Base-by-base conservation (phyloP, 2,113 vertebrate genomes). In the Vireo altiloquus region DNA sequence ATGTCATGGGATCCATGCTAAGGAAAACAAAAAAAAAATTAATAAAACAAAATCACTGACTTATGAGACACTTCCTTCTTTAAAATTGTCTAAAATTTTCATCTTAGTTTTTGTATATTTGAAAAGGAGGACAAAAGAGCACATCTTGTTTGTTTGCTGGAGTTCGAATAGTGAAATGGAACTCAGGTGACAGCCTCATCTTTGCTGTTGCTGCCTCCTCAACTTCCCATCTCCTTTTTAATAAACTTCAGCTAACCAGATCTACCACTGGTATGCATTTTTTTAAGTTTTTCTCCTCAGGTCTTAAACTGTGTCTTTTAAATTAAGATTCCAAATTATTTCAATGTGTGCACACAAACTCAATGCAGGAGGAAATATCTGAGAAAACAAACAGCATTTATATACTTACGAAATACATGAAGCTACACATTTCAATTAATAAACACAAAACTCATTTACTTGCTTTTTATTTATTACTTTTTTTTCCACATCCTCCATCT, bases 1-100 rank as follows among this genome's bases (percentile, higher is more conserved):
- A 85, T 60, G 49, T 37, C 49, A 71, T 65, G 2, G 75, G 85
- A 89, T 97, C 95, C 97, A 98, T 97, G 82, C 97, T 97, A 77
- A 90, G 6, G 42, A 72, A 82, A 13, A 49, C n/a, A 35, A 35
- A 13, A 37, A 35, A 27, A 27, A 69, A 72, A 35, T 5, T 13
- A 42, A 52, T 75, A 13, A 78, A 60, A 71, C 15, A 63, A 31
- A 63, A 74, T 24, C 31, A 54, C 3, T 54, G 47, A 54, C 30
- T 46, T 54, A 47, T 8, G 17, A 69, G 9, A 69, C 15, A 47
- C 3, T 59, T 80, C 14, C 21, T 65, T 39, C 37, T 27, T 35
- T 19, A 49, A 54, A 92, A 70, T 10, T 4, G 10, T 49, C 31
- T 63, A 20, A 74, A n/a, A 31, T 66, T 68, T 82, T 72, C 61